Conservation (phyloP, 2,797 vertebrate genomes). For the Coilia nasus region DNA sequence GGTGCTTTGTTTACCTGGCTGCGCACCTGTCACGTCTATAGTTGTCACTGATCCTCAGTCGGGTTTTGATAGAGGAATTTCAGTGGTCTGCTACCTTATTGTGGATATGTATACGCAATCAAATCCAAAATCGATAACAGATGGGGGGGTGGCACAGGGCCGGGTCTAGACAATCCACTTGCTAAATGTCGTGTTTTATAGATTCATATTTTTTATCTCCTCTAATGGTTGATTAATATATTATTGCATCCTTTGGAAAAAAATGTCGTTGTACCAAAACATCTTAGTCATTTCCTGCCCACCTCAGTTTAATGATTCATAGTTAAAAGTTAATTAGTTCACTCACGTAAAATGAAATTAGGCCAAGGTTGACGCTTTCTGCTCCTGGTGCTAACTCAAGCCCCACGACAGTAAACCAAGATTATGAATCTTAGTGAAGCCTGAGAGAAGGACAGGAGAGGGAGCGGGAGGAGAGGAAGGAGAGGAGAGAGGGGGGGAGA, state of each 20-base stretch:
- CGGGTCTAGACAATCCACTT: not conserved
- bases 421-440: constrained; percentile 36
- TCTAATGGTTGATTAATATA: constrained; percentile 23
- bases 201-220: not conserved
- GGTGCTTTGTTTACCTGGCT: constrained; percentile 20
- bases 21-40: not conserved
- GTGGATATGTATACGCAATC: not conserved
- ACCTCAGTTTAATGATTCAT: not conserved
- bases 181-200: constrained; percentile 22
- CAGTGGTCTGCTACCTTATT: not conserved
- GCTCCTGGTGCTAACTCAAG: constrained; percentile 31
- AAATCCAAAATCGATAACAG: constrained; percentile 20
- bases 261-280: not conserved
- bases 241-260: not conserved
- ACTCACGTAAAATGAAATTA: not conserved
- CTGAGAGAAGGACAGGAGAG: not conserved
- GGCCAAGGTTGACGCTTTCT: constrained; percentile 13
- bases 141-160: not conserved
- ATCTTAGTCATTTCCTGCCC: not conserved
- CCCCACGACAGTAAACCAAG: constrained; percentile 16
- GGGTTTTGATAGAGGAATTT: not conserved
- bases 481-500: not conserved
- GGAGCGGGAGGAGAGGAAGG: not conserved
- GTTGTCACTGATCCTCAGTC: not conserved
- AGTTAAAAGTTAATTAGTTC: constrained; percentile 19